Evolutionary conservation across 2,797 vertebrate species (phyloP), one percentile per base, ranked within the genome.

Genomic region (Spinus olivaceus): DNA sequence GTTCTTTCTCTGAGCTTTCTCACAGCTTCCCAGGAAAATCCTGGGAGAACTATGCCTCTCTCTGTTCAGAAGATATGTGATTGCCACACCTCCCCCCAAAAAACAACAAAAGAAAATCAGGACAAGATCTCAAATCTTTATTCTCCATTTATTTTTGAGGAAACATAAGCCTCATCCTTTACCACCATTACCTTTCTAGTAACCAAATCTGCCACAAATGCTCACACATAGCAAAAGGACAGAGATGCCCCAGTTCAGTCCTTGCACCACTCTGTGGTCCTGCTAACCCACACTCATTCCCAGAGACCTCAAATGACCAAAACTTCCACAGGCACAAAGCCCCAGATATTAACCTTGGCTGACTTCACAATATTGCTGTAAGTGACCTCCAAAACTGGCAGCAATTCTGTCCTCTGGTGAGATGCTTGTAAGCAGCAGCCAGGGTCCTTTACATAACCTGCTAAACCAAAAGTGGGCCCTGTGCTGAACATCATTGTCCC

Each of bases 1-100:
- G 14, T n/a, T 54, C 32, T n/a, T n/a, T 22, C 13, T n/a, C 53
- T 9, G 32, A 54, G 32, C 53, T 54, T 54, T n/a, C 32, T 54
- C 53, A 54, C 32, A 54, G 32, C 53, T 54, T 54, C 8, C 53
- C 32, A 54, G 20, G 53, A 54, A 21, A 54, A 22, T 7, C 53
- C 32, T n/a, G 32, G 32, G 32, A n/a, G 53, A 54, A 3, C 13
- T n/a, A 9, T 54, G 53, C 14, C 32, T n/a, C 51, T 54, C 21
- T n/a, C 53, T 54, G 53, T 22, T 54, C 53, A n/a, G 53, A n/a
- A n/a, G 53, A 22, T 22, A n/a, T 22, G 32, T 7, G 32, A n/a
- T n/a, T n/a, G 13, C 13, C 32, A 10, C 53, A 59, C 1, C 2
- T 81, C 3, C 8, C 8, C 20, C 2, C 0, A 21, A 28, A 46